phyloP scores from a whole-genome alignment of 2,797 vertebrate genomes.

The Discoglossus pictus region DNA sequence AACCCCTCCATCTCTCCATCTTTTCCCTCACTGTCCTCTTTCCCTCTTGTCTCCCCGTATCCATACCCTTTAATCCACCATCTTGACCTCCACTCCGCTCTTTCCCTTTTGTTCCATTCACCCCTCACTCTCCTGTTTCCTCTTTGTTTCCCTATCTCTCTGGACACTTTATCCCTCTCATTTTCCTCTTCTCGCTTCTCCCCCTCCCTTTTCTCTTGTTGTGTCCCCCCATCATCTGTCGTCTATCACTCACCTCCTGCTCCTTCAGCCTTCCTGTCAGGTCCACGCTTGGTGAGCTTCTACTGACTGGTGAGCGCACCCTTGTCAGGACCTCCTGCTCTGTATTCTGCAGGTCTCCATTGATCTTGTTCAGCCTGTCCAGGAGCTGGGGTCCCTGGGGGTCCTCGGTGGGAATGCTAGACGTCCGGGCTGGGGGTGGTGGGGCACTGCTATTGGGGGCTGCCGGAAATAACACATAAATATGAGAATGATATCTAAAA shows the following conservation, averaged over 20 bases:
- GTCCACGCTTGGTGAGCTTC: constrained; percentile 73
- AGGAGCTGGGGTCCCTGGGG: constrained; percentile 74
- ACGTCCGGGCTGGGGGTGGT: constrained; percentile 36
- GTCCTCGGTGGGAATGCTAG: constrained; percentile 61
- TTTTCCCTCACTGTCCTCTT: too few species aligned
- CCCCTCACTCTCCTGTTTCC: too few species aligned
- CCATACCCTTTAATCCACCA: neutral
- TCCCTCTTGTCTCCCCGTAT: too few species aligned
- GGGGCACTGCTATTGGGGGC: constrained; percentile 1
- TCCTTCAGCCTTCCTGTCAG: constrained; percentile 78
- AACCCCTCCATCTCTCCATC: too few species aligned
- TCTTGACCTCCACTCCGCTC: too few species aligned
- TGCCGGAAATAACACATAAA: neutral
- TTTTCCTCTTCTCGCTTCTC: neutral
- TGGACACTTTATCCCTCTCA: accelerated
- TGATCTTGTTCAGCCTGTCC: constrained; percentile 74
- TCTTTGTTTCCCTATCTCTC: constrained; percentile 15
- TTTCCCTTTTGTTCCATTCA: too few species aligned
- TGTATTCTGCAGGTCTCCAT: constrained; percentile 71
- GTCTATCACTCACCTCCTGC: constrained; percentile 77
- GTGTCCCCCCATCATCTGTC: neutral
- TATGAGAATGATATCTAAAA: neutral
- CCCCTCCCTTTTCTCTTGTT: neutral
- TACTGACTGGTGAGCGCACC: constrained; percentile 80
- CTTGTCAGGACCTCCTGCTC: constrained; percentile 76